phyloP scores from a whole-genome alignment of 1,140 invertebrate genomes.

The Drosophila parabipectinata region DNA sequence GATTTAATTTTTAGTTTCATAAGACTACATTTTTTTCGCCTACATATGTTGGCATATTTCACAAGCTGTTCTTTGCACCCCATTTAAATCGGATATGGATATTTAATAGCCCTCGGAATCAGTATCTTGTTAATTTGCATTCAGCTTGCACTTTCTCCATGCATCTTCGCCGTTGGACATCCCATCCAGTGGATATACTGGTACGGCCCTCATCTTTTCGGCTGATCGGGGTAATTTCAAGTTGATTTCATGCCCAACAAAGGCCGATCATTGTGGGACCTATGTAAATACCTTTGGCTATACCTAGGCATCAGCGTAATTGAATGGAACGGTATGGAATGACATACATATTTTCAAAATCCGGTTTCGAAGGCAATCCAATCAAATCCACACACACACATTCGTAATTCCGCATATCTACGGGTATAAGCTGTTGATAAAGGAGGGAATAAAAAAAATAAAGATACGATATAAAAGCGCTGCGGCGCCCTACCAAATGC shows the following conservation, averaged over 20 bases:
- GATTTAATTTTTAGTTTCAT: too few species aligned
- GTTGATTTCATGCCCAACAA: constrained; percentile 38
- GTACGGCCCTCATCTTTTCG: constrained; percentile 3
- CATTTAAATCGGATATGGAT: neutral
- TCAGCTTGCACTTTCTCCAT: constrained; percentile 37
- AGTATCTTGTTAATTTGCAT: constrained; percentile 17
- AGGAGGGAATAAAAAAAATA: constrained; percentile 17
- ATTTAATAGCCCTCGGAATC: neutral
- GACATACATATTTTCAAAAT: constrained; percentile 69
- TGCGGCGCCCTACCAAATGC: constrained; percentile 55
- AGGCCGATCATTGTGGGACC: constrained; percentile 38
- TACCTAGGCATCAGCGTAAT: constrained; percentile 39
- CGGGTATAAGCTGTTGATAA: constrained; percentile 30
- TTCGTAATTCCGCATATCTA: neutral
- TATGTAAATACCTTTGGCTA: constrained; percentile 9
- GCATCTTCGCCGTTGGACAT: constrained; percentile 4
- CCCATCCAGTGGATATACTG: neutral
- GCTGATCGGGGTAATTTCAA: constrained; percentile 39
- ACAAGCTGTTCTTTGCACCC: neutral
- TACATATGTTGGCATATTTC: neutral
- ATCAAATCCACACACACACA: constrained; percentile 48
- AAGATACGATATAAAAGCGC: constrained; percentile 31
- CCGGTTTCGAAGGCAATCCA: constrained; percentile 73
- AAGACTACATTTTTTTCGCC: neutral
- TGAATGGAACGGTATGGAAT: constrained; percentile 48